phyloP scores from a whole-genome alignment of 2,888 invertebrate species.

The Sminthurinus aureus region DNA sequence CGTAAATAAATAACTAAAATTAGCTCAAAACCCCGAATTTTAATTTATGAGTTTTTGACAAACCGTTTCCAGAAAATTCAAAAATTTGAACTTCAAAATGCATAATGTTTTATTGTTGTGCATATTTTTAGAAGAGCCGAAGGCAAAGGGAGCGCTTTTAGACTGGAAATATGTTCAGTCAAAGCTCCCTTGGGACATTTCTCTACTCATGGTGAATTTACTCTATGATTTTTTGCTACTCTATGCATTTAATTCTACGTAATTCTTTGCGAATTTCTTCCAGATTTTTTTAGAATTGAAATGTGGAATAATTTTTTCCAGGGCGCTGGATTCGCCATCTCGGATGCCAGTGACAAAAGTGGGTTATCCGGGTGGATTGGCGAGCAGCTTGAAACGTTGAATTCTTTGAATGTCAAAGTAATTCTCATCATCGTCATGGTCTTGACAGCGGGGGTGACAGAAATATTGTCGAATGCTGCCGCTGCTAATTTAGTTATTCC shows the following conservation, averaged over 20 bases:
- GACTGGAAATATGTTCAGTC: constrained; percentile 52
- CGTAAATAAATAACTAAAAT: no score
- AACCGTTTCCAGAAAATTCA: no score
- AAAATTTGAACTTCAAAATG: no score
- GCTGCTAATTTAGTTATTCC: neutral
- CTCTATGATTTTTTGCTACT: no score
- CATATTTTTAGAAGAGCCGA: constrained; percentile 35
- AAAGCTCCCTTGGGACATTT: constrained; percentile 52
- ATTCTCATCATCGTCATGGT: neutral
- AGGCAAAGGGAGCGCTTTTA: constrained; percentile 14
- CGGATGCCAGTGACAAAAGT: neutral
- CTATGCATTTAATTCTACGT: no score
- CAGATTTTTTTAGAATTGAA: neutral
- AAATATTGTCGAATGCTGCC: neutral
- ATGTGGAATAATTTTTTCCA: neutral
- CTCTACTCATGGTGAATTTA: constrained; percentile 47
- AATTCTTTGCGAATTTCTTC: neutral
- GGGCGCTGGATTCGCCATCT: neutral
- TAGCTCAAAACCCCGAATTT: no score
- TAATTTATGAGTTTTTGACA: no score
- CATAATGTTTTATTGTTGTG: no score
- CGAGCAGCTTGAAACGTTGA: neutral
- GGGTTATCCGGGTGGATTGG: neutral
- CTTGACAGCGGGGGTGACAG: neutral
- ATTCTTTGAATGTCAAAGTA: neutral